These are phyloP conservation scores for Trichoplax adhaerens DNA, from an alignment of 37 sponge, comb jelly and placozoan genomes.

Conservation along the genomic window DNA sequence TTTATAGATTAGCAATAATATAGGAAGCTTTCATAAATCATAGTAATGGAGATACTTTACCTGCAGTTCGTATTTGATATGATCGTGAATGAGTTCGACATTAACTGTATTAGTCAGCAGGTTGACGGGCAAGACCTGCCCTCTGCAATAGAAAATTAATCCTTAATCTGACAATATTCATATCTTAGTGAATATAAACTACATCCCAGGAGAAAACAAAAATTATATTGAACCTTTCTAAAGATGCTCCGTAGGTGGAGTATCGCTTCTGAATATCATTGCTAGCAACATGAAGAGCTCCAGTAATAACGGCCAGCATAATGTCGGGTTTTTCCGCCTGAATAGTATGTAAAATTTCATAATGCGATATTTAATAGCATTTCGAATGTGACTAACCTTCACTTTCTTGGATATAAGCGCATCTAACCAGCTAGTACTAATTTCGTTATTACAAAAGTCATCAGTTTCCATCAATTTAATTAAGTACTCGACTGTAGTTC, in stretches of 20 bases:
- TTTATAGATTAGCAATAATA: not conserved
- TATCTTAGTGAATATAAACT: not conserved
- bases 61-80: conserved; percentile 56
- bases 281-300: conserved; percentile 70
- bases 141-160: conserved; percentile 28
- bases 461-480: conserved; percentile 77
- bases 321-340: conserved; percentile 52
- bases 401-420: conserved; percentile 77
- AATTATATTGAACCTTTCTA: conserved; percentile 47
- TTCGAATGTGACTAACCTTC: conserved; percentile 9
- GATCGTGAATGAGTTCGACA: conserved; percentile 72
- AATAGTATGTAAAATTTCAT: not conserved
- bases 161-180: not conserved
- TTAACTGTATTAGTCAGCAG: conserved; percentile 67
- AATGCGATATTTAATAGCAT: not conserved
- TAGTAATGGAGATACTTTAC: not conserved
- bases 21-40: not conserved
- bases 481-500: conserved; percentile 93
- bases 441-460: conserved; percentile 53
- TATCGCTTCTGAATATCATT: conserved; percentile 70
- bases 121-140: conserved; percentile 80
- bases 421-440: conserved; percentile 90
- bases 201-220: not conserved
- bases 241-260: conserved; percentile 63
- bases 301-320: conserved; percentile 72